phyloP scores from a whole-genome alignment of 1,140 invertebrate genomes.

The Drosophila pruinosa region DNA sequence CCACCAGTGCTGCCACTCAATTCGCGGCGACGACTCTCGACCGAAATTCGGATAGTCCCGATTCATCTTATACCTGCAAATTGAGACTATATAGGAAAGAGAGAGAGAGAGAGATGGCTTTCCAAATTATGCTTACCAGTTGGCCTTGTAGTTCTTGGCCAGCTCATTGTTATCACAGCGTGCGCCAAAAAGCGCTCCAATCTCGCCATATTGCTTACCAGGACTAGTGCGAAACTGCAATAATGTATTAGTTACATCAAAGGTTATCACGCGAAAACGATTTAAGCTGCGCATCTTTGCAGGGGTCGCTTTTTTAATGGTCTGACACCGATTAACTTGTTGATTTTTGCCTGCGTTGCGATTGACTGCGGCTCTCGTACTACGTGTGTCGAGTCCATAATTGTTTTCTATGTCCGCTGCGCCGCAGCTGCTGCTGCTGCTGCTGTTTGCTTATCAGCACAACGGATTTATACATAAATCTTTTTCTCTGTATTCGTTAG shows the following conservation, averaged over 20 bases:
- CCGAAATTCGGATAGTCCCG: slow-evolving; percentile 92
- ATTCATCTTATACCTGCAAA: slow-evolving; percentile 83
- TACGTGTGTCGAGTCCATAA: slow-evolving; percentile 36
- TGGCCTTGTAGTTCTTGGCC: slow-evolving; percentile 86
- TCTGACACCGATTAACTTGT: slow-evolving; percentile 16
- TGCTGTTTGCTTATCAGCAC: slow-evolving; percentile 36
- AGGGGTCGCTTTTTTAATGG: neutral
- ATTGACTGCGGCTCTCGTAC: slow-evolving; percentile 22
- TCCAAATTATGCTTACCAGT: slow-evolving; percentile 83
- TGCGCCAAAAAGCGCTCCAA: slow-evolving; percentile 88
- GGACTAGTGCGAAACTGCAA: slow-evolving; percentile 88
- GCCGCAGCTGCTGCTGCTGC: slow-evolving; percentile 1
- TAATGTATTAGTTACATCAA: slow-evolving; percentile 94
- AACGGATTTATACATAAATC: slow-evolving; percentile 29
- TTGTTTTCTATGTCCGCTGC: slow-evolving; percentile 27
- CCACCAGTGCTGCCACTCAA: slow-evolving; percentile 94
- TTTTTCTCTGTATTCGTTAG: neutral
- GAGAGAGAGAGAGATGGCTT: no score
- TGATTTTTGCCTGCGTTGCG: slow-evolving; percentile 13
- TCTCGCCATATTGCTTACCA: slow-evolving; percentile 89
- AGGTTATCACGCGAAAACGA: slow-evolving; percentile 88
- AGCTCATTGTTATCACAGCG: slow-evolving; percentile 85
- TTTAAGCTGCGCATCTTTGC: slow-evolving; percentile 80
- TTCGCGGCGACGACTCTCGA: slow-evolving; percentile 83
- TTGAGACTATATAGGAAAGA: no score